Evolutionary conservation across 2,797 vertebrate species (phyloP).

Genomic region (Sebastes aleutianus): DNA sequence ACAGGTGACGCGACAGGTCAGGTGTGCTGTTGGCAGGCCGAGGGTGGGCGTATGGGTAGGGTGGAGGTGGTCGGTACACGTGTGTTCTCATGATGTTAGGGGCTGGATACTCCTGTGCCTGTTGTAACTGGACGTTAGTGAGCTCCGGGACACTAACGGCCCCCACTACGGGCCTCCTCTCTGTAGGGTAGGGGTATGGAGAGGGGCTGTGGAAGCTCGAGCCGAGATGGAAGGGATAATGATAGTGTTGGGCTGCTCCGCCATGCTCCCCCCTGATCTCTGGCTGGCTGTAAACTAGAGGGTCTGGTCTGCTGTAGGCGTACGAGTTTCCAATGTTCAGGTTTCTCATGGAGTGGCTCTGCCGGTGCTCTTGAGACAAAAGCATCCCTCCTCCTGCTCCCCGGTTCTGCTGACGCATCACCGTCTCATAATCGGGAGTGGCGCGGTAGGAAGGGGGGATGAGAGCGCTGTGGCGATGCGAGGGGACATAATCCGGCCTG

Average conservation of each 20-base stretch:
- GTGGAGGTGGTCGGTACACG: constrained; percentile 94
- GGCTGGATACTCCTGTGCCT: constrained; percentile 92
- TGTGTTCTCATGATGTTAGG: constrained; percentile 96
- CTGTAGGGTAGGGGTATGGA: constrained; percentile 89
- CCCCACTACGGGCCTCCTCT: constrained; percentile 92
- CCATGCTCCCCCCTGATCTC: constrained; percentile 93
- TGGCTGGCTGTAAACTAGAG: constrained; percentile 97
- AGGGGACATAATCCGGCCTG: constrained; percentile 91
- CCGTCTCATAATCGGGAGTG: constrained; percentile 96
- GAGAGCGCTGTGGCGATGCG: constrained; percentile 93
- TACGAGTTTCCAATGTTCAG: constrained; percentile 94
- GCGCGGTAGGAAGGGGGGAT: constrained; percentile 97
- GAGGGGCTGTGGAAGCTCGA: constrained; percentile 95
- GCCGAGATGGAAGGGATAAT: constrained; percentile 89
- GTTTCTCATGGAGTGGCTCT: constrained; percentile 96
- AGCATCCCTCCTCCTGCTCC: constrained; percentile 79
- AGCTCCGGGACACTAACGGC: constrained; percentile 97
- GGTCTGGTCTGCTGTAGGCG: constrained; percentile 94
- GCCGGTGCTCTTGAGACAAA: constrained; percentile 85
- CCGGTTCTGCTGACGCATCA: constrained; percentile 94
- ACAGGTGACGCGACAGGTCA: constrained; percentile 93
- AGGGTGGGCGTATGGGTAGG: constrained; percentile 88
- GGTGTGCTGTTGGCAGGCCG: constrained; percentile 97
- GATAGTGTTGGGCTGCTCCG: constrained; percentile 77
- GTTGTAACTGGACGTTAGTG: constrained; percentile 96